Evolutionary conservation across 2,888 invertebrate species (phyloP), one percentile per base, ranked within the genome.

Genomic region (Drosophila setosimentum): DNA sequence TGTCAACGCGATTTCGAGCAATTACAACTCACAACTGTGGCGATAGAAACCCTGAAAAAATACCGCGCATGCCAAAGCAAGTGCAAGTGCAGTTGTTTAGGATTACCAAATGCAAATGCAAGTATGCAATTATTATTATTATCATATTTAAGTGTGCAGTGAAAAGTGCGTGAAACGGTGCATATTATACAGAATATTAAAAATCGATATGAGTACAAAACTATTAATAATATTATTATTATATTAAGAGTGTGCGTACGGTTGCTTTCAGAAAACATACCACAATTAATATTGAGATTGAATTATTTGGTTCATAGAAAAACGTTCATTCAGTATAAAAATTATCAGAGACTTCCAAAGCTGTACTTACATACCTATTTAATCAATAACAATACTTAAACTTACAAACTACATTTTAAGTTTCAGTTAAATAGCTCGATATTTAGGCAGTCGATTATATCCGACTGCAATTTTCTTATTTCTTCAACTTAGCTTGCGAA

Each of bases 1-100:
- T 50, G 66, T 69, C 42, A 50, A 59, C 64, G 45, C 68, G 72
- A 73, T 37, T 48, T 60, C n/a, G 62, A 70, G 68, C 71, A 64
- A 5, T 61, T 58, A 78, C 86, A 86, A 83, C 88, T 86, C 83
- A 90, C 90, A 91, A 89, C 83, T 88, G 88, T 90, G 90, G 86
- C 88, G 90, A 85, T 51, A 29, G 32, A 68, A 67, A 64, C 70
- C 68, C 71, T 78, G 54, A 37, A 55, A 71, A 73, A 58, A 73
- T 77, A 63, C 77, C 76, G 78, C 82, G 67, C 76, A 75, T 82
- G 73, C 76, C 74, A 68, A 82, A 70, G 79, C 76, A 68, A 62
- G 81, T 81, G 82, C 74, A 63, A 63, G 72, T 79, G 73, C 76
- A 60, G 61, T 58, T 79, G 58, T 54, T 45, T 65, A 62, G 61